These are phyloP conservation scores for Hormaphis cornu DNA, from an alignment of 1,140 invertebrate genomes.

Conservation along the genomic window DNA sequence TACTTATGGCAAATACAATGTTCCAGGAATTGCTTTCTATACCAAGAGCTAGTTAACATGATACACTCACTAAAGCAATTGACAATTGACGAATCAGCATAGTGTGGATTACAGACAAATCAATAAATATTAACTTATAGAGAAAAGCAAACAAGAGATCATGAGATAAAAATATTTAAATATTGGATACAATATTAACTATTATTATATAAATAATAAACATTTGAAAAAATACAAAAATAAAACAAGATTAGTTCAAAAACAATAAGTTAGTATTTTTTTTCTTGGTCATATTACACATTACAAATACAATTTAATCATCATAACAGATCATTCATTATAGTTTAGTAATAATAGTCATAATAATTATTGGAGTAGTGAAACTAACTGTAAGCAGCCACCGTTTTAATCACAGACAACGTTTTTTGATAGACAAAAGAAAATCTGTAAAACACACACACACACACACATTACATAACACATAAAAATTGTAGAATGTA, in stretches of 20 bases:
- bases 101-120: background rate
- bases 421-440: slow-evolving; percentile 36
- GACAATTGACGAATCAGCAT: background rate
- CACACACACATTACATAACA: background rate
- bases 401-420: slow-evolving; percentile 30
- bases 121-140: background rate
- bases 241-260: background rate
- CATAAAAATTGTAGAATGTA: background rate
- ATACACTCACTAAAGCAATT: slow-evolving; percentile 33
- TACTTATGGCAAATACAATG: slow-evolving; percentile 8
- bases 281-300: background rate
- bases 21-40: slow-evolving; percentile 52
- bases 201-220: background rate
- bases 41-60: slow-evolving; percentile 45
- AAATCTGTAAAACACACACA: slow-evolving; percentile 30
- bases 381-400: slow-evolving; percentile 10
- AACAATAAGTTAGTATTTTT: background rate
- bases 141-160: background rate
- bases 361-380: background rate
- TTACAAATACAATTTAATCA: background rate
- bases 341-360: background rate
- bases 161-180: background rate
- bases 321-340: background rate
- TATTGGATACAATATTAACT: background rate
- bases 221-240: background rate